Base-by-base conservation (phyloP, 2,113 vertebrate species). In the Zeus faber region DNA sequence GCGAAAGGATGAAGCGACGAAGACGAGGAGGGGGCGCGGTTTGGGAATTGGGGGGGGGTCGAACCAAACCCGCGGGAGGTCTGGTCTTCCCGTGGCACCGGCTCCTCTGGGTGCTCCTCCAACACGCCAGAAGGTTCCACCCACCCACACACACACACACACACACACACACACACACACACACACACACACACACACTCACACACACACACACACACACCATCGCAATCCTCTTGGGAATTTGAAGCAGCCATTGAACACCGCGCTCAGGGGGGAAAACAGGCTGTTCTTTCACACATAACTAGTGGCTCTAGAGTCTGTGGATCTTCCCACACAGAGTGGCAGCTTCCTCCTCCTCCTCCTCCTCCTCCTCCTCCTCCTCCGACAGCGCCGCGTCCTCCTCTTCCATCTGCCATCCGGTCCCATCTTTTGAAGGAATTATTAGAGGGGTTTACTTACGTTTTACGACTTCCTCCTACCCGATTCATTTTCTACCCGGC, bases 111-210 rank as follows among this genome's bases (percentile, higher is more conserved):
- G 16, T 43, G 16, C 14, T 24, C 67, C 67, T 77, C 79, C 79
- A 82, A 80, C 81, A 82, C 70, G 75, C 85, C 85, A 87, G 79
- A 85, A 82, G 81, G 82, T 76, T 82, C 82, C 80, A 70, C 83
- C 80, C 77, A 85, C 83, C 66, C 72, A 76, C 72, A 76, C 78
- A 75, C 45, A 70, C 77, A 79, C 69, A 56, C 41, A 31, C 40
- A 45, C 24, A 45, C 53, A 18, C n/a, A 10, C 43, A 41, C 27
- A 54, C 62, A 51, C 45, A 55, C 51, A 66, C 35, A 18, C 41
- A 39, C 18, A 40, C 60, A 65, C 37, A 47, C 13, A 43, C 52
- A 37, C 26, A 41, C 25, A 56, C 40, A 45, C 47, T 46, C 45
- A 41, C 58, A 39, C 35, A 65, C 45, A 44, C 48, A 55, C 23